Evolutionary conservation across 2,888 invertebrate genomes (phyloP).

Genomic region (Lucinisca nassula): DNA sequence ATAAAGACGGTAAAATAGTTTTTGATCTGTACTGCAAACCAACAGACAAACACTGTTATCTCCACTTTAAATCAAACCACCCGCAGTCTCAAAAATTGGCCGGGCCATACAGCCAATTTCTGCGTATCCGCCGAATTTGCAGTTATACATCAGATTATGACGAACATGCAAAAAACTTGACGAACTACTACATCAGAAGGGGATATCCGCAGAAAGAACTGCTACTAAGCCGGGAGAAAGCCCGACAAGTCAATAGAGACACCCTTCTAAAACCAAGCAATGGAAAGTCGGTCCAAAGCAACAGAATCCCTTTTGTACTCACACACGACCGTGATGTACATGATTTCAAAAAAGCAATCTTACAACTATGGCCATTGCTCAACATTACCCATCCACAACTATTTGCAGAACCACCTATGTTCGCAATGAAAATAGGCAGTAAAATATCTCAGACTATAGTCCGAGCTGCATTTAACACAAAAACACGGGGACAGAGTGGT

Average conservation of each 20-base stretch:
- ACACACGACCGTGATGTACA: background rate
- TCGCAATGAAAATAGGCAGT: too few species aligned
- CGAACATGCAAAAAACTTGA: background rate
- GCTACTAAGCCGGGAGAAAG: background rate
- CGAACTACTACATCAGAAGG: background rate
- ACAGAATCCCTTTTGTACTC: background rate
- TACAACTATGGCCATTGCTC: background rate
- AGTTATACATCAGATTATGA: background rate
- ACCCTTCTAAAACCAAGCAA: background rate
- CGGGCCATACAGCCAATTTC: conserved; percentile 7
- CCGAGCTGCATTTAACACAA: too few species aligned
- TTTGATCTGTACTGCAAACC: conserved; percentile 19
- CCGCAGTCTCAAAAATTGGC: background rate
- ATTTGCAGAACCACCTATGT: background rate
- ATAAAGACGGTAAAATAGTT: background rate
- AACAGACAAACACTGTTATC: conserved; percentile 15
- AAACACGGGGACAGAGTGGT: too few species aligned
- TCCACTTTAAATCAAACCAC: background rate
- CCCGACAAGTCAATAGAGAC: background rate
- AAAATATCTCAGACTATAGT: too few species aligned
- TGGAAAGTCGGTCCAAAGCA: background rate
- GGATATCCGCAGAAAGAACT: background rate
- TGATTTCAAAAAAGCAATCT: background rate
- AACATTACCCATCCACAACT: background rate
- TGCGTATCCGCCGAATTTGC: background rate